Base-by-base conservation (phyloP, 2,888 invertebrate genomes). In the Beris chalybata region DNA sequence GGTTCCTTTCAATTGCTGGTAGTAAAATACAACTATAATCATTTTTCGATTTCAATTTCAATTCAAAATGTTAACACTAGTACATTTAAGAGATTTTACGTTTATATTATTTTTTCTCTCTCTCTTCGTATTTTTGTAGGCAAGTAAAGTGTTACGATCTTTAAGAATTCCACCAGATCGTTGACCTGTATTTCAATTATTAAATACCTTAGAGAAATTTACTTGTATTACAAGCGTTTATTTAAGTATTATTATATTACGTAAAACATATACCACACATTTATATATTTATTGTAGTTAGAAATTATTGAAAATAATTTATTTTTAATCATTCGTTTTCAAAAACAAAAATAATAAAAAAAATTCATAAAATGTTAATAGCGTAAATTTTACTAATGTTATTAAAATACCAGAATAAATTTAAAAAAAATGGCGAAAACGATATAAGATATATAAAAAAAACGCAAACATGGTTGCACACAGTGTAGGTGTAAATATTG, bases 71-170 rank as follows among this genome's bases (percentile, higher is more conserved):
- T 38, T 38, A n/a, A 38, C 38, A 7, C 38, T 48, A 48, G 48
- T 6, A 48, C 5, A 48, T 48, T 48, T 48, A 48, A 11, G 48
- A 5, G 12, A 29, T 57, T 47, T 58, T 32, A 53, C 44, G 50
- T 52, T 53, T 56, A 48, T 31, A 45, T 54, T 3, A 22, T 69
- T 64, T 54, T 66, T 38, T 64, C n/a, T n/a, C n/a, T 30, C 47
- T 54, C 38, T 38, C 38, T 15, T 70, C 66, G 72, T 74, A 76
- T 71, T 71, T 56, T 86, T 86, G 2, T 84, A 92, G 92, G 88
- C 87, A 76, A 90, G 90, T 80, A 91, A 91, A 84, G 86, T 91
- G 64, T 83, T 91, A 48, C 85, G 87, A 72, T 90, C 90, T 29
- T 84, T 88, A 67, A 85, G 90, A 72, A 87, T 92, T 73, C 92